Base-by-base conservation (phyloP, 2,888 invertebrate species). In the Aleiodes alternator region DNA sequence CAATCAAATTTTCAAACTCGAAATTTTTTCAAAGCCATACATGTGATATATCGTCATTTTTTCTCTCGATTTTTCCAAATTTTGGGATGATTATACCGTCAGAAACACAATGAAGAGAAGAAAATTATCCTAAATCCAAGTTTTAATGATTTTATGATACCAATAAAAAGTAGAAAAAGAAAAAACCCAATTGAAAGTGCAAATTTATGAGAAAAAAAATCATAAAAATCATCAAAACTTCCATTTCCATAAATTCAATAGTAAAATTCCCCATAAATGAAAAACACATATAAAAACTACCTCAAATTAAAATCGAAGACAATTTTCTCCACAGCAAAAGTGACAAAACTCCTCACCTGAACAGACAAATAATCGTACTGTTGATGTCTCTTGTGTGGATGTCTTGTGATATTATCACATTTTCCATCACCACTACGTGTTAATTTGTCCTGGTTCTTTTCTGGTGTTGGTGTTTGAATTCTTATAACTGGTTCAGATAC, bases 321-420 rank as follows among this genome's bases (percentile, higher is more conserved):
- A 64, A 64, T 64, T 64, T 38, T 64, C 48, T 64, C 64, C 48
- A 64, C 16, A 9, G 64, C 64, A n/a, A 64, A 43, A 64, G n/a
- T 16, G 43, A 23, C 64, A 43, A 64, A 43, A 64, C 64, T 64
- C 64, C 64, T 64, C 85, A 94, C 93, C 56, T 92, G 91, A 1
- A 92, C 92, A 69, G 94, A 93, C 78, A 96, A 90, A 84, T 94
- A 95, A 82, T 96, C 96, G 82, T 95, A 90, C 50, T 95, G 94
- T 87, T 95, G 94, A 76, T 94, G 93, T 80, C 94, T 66, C 12
- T 75, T 70, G 43, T 76, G 78, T 57, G 73, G 76, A 69, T 74
- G 16, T 68, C 83, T 23, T 23, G 23, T 81, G 3, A 69, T 73
- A 34, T 51, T 75, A 82, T 88, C 79, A 5, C 16, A 55, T n/a